phyloP scores from a whole-genome alignment of 2,888 invertebrate genomes.

The Ophion obscuratus region DNA sequence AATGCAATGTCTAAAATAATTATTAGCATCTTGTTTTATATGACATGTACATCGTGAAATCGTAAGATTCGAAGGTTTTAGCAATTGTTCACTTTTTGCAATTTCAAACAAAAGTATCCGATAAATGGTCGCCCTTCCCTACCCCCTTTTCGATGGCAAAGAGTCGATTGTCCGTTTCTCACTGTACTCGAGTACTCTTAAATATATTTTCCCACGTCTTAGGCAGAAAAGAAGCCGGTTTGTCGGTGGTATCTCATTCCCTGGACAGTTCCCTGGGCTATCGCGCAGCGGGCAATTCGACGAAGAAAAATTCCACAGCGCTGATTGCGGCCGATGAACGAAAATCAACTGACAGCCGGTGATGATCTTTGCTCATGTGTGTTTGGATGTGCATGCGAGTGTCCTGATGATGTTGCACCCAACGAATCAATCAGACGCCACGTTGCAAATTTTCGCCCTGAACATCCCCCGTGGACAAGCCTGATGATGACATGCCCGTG shows the following conservation, averaged over 20 bases:
- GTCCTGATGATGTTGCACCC: neutral
- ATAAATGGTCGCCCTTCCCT: no score
- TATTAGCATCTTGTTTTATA: no score
- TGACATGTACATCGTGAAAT: no score
- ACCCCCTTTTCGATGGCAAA: conserved; percentile 60
- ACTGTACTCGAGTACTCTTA: conserved; percentile 68
- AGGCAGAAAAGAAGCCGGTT: conserved; percentile 29
- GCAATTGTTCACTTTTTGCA: no score
- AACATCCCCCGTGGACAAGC: conserved; percentile 8
- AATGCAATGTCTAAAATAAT: no score
- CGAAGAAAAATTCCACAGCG: conserved; percentile 19
- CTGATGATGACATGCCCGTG: conserved; percentile 51
- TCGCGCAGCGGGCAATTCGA: conserved; percentile 5
- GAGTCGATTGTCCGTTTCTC: conserved; percentile 74
- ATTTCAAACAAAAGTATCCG: no score
- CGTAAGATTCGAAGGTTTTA: no score
- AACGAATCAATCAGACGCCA: conserved; percentile 53
- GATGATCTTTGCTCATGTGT: neutral
- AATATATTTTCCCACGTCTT: conserved; percentile 72
- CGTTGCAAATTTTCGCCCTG: conserved; percentile 11
- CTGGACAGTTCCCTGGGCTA: conserved; percentile 37
- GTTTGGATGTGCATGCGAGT: neutral
- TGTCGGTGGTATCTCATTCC: conserved; percentile 34
- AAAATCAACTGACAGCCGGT: conserved; percentile 5
- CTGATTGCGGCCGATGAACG: conserved; percentile 28